Percentiles rank a stretch among this genome's conserved stretches.
Evolutionary conservation across 2,888 invertebrate genomes (phyloP).

Genomic region (Chironomus tentans): DNA sequence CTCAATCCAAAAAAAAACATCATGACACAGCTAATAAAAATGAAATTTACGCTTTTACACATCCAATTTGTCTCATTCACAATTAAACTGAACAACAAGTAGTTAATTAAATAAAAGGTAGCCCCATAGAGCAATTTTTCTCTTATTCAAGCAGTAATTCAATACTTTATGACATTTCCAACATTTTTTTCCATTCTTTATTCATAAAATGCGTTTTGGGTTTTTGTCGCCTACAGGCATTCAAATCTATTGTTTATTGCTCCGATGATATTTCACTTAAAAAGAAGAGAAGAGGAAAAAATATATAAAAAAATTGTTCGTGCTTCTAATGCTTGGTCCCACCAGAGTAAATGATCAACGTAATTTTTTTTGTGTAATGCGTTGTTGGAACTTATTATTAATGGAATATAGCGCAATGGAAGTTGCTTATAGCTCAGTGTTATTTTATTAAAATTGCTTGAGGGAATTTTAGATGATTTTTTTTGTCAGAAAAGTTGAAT

Average conservation of each 20-base stretch:
- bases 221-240: conserved; percentile 8
- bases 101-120: not conserved
- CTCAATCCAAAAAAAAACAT: no score
- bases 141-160: not conserved
- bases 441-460: no score
- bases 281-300: not conserved
- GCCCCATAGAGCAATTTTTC: not conserved
- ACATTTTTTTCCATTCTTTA: not conserved
- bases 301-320: not conserved
- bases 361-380: not conserved
- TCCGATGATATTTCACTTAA: not conserved
- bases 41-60: no score
- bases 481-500: no score
- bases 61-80: no score
- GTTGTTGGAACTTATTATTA: no score
- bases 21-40: no score
- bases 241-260: conserved; percentile 17
- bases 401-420: no score
- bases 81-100: not conserved
- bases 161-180: not conserved
- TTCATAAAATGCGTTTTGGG: not conserved
- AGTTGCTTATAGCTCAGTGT: no score
- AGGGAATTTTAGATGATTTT: no score
- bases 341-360: not conserved
- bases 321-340: no score